A percentile compares a stretch with the other conserved stretches of the same genome.
Conservation (phyloP, 2,888 invertebrate genomes). For the Heteromyza rotundicornis region DNA sequence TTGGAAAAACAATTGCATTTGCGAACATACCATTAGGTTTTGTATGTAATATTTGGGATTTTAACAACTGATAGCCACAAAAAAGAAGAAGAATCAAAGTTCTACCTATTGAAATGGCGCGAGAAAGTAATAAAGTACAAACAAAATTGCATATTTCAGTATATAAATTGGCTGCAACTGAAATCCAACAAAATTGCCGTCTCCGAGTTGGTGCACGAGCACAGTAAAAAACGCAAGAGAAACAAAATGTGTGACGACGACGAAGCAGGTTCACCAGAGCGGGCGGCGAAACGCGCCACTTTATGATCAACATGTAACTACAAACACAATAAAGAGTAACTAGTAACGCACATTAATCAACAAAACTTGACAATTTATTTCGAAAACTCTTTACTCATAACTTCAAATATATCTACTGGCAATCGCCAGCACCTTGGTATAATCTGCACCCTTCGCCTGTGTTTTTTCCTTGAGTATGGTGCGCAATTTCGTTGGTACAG, state of each 20-base stretch:
- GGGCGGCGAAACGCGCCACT: conserved; percentile 40
- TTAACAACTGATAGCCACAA: no score
- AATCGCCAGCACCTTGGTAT: conserved; percentile 89
- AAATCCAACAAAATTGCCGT: conserved; percentile 50
- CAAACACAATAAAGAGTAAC: no score
- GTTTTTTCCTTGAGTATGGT: conserved; percentile 84
- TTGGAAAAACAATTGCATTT: neutral
- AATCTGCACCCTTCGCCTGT: conserved; percentile 82
- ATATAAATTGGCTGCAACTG: conserved; percentile 59
- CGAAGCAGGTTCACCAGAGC: conserved; percentile 30
- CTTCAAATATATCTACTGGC: conserved; percentile 70
- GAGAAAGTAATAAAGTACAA: neutral
- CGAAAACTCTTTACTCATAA: neutral
- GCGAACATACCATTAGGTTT: no score
- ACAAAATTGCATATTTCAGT: conserved; percentile 42
- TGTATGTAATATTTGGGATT: no score
- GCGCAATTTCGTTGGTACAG: conserved; percentile 88
- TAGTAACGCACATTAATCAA: no score
- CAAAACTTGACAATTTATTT: neutral
- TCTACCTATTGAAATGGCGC: no score
- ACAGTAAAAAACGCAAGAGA: conserved; percentile 58
- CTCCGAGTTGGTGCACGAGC: conserved; percentile 59
- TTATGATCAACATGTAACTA: conserved; percentile 27
- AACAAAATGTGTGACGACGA: conserved; percentile 45
- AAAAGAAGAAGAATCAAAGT: no score